Conservation (phyloP, 2,888 invertebrate species). For the Alentia gelatinosa region DNA sequence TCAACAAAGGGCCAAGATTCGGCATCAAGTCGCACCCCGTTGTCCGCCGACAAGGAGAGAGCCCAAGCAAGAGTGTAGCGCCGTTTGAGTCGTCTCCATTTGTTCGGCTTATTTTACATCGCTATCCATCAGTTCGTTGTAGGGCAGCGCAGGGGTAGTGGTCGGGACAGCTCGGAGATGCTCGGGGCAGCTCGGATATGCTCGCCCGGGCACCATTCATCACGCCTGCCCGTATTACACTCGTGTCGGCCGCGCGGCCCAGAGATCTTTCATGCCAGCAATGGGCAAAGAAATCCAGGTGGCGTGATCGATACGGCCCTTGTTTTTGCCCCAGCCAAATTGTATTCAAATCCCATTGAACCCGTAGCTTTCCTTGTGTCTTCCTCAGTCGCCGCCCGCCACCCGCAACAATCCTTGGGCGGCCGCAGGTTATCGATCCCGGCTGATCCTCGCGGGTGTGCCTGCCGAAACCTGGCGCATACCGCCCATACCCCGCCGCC, state of each 20-base stretch:
- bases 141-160: too few species aligned
- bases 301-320: neutral
- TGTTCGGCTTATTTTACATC: neutral
- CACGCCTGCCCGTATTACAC: neutral
- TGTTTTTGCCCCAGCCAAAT: neutral
- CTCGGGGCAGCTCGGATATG: neutral
- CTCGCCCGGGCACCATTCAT: neutral
- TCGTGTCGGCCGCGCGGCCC: neutral
- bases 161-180: neutral
- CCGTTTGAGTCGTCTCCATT: conserved; percentile 14
- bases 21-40: too few species aligned
- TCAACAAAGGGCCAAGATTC: too few species aligned
- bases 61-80: too few species aligned
- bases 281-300: neutral
- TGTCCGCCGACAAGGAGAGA: too few species aligned
- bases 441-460: neutral
- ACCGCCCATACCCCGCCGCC: too few species aligned
- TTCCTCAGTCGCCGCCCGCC: neutral
- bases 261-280: too few species aligned
- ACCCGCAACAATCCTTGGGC: neutral
- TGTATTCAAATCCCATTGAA: conserved; percentile 22
- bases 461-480: too few species aligned
- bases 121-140: neutral
- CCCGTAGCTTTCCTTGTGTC: neutral
- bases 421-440: neutral